Evolutionary conservation across 2,113 vertebrate genomes (phyloP), one percentile per base, ranked within the genome.

Genomic region (Mola mola): DNA sequence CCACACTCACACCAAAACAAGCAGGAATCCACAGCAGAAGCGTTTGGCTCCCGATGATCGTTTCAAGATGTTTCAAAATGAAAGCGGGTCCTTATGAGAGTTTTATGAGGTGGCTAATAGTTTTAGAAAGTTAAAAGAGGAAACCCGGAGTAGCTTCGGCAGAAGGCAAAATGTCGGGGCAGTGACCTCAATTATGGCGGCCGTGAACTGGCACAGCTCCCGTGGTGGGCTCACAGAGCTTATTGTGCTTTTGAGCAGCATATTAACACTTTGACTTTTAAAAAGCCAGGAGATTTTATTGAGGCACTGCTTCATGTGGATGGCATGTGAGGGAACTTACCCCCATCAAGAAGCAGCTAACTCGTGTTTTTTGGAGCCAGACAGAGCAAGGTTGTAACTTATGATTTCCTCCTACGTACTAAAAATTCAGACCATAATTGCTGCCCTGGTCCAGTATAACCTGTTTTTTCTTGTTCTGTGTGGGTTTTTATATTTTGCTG

Each of bases 231-330:
- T 66, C 51, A 44, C 34, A 28, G 40, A 58, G 50, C 50, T 72
- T 55, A 44, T 72, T 67, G 63, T 84, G 64, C 57, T n/a, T 76
- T 65, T 75, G 48, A 83, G 25, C 41, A 52, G 46, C 43, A 59
- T 73, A 74, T 86, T 78, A 75, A 61, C 72, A 78, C 83, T 37
- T 72, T 67, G 46, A 61, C 79, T 73, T 78, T 77, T 63, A 64
- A 82, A n/a, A 78, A 75, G 58, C 62, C 10, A 1, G 16, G 21
- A 44, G 53, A n/a, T 65, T 79, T 87, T 66, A 71, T 49, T 17
- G 58, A 46, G 57, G 25, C 11, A 10, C 36, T 60, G 67, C 66
- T 49, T 77, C 69, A 82, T 52, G 26, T 8, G 10, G 46, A 67
- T 74, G 81, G 71, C 66, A 78, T 72, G 69, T 56, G 31, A 66